phyloP scores from a whole-genome alignment of 2,113 vertebrate species.

The Mus musculus region DNA sequence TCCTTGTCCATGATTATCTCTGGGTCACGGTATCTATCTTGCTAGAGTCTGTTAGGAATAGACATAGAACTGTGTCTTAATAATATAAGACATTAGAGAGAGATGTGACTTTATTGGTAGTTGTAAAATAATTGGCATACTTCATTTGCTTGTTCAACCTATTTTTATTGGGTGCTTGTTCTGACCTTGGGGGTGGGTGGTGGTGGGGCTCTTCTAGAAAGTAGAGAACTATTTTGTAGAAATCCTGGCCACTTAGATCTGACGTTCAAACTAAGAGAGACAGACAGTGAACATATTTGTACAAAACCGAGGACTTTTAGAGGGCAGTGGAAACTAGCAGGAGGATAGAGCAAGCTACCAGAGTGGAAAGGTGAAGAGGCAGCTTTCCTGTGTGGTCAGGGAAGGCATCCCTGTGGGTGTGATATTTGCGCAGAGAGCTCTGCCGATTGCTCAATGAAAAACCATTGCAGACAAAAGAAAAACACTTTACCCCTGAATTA shows the following conservation, averaged over 20 bases:
- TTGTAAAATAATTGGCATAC: not conserved
- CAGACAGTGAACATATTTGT: not conserved
- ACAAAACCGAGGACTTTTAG: slow-evolving; percentile 13
- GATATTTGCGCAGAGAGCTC: not conserved
- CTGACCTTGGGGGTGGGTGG: not conserved
- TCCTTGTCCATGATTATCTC: not conserved
- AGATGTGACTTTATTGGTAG: not conserved
- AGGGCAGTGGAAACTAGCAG: not conserved
- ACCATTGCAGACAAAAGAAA: not conserved
- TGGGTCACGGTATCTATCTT: not conserved
- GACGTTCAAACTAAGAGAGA: not conserved
- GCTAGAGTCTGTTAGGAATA: not conserved
- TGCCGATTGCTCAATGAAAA: not conserved
- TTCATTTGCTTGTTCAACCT: slow-evolving; percentile 4
- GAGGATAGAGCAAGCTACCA: not conserved
- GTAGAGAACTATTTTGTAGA: not conserved
- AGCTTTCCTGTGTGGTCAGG: not conserved
- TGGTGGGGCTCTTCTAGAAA: not conserved
- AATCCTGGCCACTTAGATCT: not conserved
- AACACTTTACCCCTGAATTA: not conserved
- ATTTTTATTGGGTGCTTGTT: not conserved
- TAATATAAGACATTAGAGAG: not conserved
- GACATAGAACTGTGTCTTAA: not conserved
- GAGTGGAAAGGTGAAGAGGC: not conserved
- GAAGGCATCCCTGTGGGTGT: not conserved